Evolutionary conservation across 2,888 invertebrate genomes (phyloP).

Genomic region (Synergus laeviventris): DNA sequence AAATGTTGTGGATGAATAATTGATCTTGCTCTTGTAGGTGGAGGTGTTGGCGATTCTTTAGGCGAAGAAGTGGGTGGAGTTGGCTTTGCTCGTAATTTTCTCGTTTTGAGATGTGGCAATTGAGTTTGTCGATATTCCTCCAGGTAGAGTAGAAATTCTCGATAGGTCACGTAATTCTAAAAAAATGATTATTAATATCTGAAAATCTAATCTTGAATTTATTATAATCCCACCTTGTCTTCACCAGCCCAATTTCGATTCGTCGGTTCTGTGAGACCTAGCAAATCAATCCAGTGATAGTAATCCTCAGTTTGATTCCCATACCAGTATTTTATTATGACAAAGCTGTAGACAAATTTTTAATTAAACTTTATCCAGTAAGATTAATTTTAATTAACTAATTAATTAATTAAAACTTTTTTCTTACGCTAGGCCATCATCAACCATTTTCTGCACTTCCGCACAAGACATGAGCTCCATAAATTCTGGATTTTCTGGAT

Average conservation of each 20-base stretch:
- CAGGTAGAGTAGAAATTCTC: conserved; percentile 82
- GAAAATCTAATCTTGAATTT: not conserved
- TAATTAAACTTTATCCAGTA: not conserved
- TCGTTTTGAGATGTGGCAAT: conserved; percentile 74
- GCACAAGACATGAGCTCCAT: conserved; percentile 82
- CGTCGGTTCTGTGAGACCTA: conserved; percentile 83
- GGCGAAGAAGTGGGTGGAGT: conserved; percentile 58
- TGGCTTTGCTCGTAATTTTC: conserved; percentile 58
- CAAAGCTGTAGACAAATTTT: conserved; percentile 78
- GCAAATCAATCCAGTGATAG: conserved; percentile 83
- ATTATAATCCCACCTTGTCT: conserved; percentile 74
- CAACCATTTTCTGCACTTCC: conserved; percentile 86
- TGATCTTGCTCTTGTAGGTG: conserved; percentile 47
- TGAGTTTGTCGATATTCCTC: conserved; percentile 80
- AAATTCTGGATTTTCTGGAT: conserved; percentile 85
- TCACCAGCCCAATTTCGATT: conserved; percentile 84
- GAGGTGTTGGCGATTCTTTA: conserved; percentile 51
- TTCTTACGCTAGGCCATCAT: conserved; percentile 87
- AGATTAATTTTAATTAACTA: conserved; percentile 29
- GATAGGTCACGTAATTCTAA: conserved; percentile 83
- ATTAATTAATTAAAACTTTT: no score
- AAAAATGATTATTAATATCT: conserved; percentile 10
- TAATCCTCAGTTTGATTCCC: conserved; percentile 85
- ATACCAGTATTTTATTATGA: conserved; percentile 88
- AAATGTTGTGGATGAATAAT: conserved; percentile 49